Percentiles rank a stretch among this genome's conserved stretches.
phyloP scores from a whole-genome alignment of 92 coral and sea anemone species.

The Bergia puertoricense region DNA sequence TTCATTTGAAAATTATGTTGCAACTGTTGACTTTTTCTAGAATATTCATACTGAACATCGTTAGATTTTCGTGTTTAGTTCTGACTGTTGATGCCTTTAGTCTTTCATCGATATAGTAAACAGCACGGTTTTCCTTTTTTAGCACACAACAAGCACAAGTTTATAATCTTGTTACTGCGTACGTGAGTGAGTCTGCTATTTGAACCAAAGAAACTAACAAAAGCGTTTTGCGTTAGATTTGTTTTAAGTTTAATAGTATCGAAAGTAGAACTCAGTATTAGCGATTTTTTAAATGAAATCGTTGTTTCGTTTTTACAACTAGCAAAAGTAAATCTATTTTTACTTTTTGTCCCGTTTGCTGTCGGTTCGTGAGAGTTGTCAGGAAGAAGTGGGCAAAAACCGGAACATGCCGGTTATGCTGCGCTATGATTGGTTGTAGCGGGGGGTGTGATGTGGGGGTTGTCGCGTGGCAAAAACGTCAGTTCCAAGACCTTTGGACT shows the following conservation, averaged over 20 bases:
- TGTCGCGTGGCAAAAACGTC: constrained; percentile 54
- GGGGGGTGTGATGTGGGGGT: constrained; percentile 66
- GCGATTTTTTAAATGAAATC: no score
- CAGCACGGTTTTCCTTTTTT: not conserved
- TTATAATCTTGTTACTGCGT: no score
- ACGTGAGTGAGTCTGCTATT: not conserved
- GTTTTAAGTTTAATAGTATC: no score
- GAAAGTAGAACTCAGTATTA: no score
- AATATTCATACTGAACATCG: not conserved
- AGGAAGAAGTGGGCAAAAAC: not conserved
- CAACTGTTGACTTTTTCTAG: not conserved
- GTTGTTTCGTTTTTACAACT: not conserved
- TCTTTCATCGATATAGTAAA: not conserved
- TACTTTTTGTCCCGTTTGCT: not conserved
- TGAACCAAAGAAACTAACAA: not conserved
- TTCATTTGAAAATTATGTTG: not conserved
- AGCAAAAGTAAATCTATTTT: not conserved
- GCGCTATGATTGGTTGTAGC: constrained; percentile 49
- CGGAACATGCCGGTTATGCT: constrained; percentile 11
- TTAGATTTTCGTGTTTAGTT: not conserved
- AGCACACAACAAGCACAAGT: not conserved
- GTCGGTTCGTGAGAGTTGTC: constrained; percentile 12
- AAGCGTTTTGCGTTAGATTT: no score
- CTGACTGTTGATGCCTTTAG: not conserved
- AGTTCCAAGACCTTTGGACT: constrained; percentile 39